A percentile compares a stretch with the other conserved stretches of the same genome.
phyloP scores from a whole-genome alignment of 2,888 invertebrate species.

The Thymelicus lineola region DNA sequence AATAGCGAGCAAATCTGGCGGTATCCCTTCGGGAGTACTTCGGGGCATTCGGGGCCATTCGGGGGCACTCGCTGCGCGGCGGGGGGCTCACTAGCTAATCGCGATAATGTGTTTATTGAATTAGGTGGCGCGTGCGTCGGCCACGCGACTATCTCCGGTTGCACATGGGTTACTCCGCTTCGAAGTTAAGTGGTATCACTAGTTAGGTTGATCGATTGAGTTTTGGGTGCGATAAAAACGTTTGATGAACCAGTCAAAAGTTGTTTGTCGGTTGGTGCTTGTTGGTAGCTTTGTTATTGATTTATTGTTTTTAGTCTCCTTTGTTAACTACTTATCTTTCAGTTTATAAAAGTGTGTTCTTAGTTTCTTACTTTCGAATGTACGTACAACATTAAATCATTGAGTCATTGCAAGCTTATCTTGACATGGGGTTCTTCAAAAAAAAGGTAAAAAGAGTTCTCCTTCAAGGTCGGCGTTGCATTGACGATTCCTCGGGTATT shows the following conservation, averaged over 20 bases:
- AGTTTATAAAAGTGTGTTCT: too few relatives aligned
- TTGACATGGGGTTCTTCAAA: too few relatives aligned
- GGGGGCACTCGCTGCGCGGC: slow-evolving; percentile 52
- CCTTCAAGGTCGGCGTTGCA: too few relatives aligned
- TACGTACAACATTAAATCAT: too few relatives aligned
- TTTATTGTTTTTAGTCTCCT: too few relatives aligned
- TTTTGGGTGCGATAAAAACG: slow-evolving; percentile 23
- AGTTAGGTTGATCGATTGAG: slow-evolving; percentile 53
- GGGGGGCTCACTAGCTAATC: slow-evolving; percentile 75
- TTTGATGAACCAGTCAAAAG: slow-evolving; percentile 18
- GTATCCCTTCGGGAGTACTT: slow-evolving; percentile 64
- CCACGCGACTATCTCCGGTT: slow-evolving; percentile 62
- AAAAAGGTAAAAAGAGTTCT: too few relatives aligned
- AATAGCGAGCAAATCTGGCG: slow-evolving; percentile 71
- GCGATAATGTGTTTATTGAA: slow-evolving; percentile 85
- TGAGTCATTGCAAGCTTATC: too few relatives aligned
- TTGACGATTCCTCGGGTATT: too few relatives aligned
- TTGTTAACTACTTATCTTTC: too few relatives aligned
- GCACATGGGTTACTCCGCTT: slow-evolving; percentile 55
- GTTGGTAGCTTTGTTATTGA: background rate
- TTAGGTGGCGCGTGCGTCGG: slow-evolving; percentile 80
- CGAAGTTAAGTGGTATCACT: slow-evolving; percentile 55
- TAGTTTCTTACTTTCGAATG: too few relatives aligned
- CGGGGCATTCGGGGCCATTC: slow-evolving; percentile 54
- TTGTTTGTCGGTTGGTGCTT: background rate